Evolutionary conservation across 2,797 vertebrate species (phyloP), one percentile per base, ranked within the genome.

Genomic region (Squalus acanthias): DNA sequence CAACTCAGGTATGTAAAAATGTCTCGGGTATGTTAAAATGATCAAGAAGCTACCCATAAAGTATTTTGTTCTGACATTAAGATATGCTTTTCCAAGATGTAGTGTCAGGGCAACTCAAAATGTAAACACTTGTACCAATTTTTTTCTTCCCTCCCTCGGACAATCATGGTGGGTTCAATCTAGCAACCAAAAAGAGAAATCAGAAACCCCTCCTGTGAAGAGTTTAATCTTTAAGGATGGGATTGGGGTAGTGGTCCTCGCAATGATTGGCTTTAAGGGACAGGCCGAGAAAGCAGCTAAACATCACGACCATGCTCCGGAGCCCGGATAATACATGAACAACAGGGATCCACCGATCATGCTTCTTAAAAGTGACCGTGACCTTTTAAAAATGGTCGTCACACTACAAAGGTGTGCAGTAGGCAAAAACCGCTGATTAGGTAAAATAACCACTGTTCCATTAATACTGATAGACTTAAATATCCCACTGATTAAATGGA

Each of bases 1-100:
- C 97, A 3, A 96, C 98, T 96, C 99, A 99, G 98, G 99, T 99
- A 97, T 97, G 96, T 96, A 9, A 60, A 67, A 67, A 96, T 1
- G 17, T 29, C 6, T n/a, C 15, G 46, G 22, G 2, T 0, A 46
- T 93, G 13, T 26, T 15, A 33, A 89, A 12, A 92, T 29, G 20
- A 33, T 0, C 13, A 17, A 6, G 63, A 46, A 69, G n/a, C 12
- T 93, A 39, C 65, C 17, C 17, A 39, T n/a, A 39, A 67, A 13
- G 26, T 63, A 63, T n/a, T 1, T 0, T 63, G 53, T 91, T 22
- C 91, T 93, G 46, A 13, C 12, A 13, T 69, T 69, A 92, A 92
- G 33, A 20, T n/a, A 24, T 69, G 65, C 20, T 69, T 93, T 46
- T 46, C 53, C 53, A n/a, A 10, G 91, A 46, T 67, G 17, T 46